Conservation (phyloP, 2,888 invertebrate genomes). For the Caenorhabditis plicata region DNA sequence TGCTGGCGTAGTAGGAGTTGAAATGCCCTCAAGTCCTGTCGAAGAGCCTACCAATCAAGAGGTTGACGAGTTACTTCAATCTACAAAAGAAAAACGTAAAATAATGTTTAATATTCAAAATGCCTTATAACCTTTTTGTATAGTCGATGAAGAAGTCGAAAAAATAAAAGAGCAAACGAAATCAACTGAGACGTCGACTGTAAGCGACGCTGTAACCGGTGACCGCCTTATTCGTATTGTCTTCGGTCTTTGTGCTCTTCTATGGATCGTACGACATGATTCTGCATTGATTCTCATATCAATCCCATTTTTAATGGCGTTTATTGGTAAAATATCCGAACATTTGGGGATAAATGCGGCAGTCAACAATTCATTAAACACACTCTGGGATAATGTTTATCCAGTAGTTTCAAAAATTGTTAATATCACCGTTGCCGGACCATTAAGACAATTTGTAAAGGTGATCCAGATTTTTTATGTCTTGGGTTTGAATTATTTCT, state of each 20-base stretch:
- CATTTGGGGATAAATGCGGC: conserved; percentile 45
- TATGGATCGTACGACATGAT: conserved; percentile 60
- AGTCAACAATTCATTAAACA: conserved; percentile 16
- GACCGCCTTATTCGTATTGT: conserved; percentile 38
- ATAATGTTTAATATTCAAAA: too few relatives aligned
- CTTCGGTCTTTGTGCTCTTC: conserved; percentile 49
- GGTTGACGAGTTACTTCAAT: too few relatives aligned
- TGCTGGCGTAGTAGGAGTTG: conserved; percentile 48
- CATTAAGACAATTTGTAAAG: conserved; percentile 61
- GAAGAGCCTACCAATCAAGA: too few relatives aligned
- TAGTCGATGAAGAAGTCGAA: too few relatives aligned
- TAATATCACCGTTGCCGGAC: conserved; percentile 61
- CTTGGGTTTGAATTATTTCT: too few relatives aligned
- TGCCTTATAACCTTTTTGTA: too few relatives aligned
- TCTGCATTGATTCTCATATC: conserved; percentile 51
- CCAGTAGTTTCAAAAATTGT: conserved; percentile 46
- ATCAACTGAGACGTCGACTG: conserved; percentile 22
- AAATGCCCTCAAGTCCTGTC: neutral
- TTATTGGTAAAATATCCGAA: conserved; percentile 43
- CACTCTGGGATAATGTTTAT: conserved; percentile 32
- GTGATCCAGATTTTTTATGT: too few relatives aligned
- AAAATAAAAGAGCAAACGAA: too few relatives aligned
- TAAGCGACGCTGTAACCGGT: conserved; percentile 43
- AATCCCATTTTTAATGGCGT: conserved; percentile 52
- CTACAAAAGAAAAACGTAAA: too few relatives aligned